These are phyloP conservation scores for Macrotis lagotis DNA, from an alignment of 2,113 vertebrate genomes.

Conservation along the genomic window DNA sequence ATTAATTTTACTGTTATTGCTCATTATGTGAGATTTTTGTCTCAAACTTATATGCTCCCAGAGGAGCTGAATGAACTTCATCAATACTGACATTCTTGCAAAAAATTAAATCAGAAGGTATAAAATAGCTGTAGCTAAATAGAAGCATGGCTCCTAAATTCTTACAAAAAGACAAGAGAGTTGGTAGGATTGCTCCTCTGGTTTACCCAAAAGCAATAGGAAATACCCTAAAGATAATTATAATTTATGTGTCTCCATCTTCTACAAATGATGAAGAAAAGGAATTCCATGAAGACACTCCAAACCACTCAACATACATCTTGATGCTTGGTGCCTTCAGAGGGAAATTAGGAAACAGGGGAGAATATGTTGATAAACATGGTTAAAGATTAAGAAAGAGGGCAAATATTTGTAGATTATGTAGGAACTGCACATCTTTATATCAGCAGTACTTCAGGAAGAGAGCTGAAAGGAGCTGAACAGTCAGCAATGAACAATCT, in stretches of 20 bases:
- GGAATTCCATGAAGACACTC: background rate
- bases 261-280: background rate
- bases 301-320: background rate
- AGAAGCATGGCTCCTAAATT: background rate
- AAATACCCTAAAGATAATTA: background rate
- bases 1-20: background rate
- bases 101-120: background rate
- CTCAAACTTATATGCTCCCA: background rate
- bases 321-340: background rate
- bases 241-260: background rate
- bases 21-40: background rate
- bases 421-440: background rate
- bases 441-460: background rate
- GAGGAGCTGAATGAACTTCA: background rate
- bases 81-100: background rate
- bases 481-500: background rate
- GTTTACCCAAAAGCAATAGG: background rate
- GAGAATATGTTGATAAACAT: background rate
- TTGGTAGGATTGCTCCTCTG: background rate
- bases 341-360: background rate
- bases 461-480: background rate
- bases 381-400: background rate
- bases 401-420: background rate
- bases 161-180: background rate
- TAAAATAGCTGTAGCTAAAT: background rate